Percentiles rank a stretch among this genome's conserved stretches.
Evolutionary conservation across 2,113 vertebrate species (phyloP).

Genomic region (Petrocephalus zakoni): DNA sequence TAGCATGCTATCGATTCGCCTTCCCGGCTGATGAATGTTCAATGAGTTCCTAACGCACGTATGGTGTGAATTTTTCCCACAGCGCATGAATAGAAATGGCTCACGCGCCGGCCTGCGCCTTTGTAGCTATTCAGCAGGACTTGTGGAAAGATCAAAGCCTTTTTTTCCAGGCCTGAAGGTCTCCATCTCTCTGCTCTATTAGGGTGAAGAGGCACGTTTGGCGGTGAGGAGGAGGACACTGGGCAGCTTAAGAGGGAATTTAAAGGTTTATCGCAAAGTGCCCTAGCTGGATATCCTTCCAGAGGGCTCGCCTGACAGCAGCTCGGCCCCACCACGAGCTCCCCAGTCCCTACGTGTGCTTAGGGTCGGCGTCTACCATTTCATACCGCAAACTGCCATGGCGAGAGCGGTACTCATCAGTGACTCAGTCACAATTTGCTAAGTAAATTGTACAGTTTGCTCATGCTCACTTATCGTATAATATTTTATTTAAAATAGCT

Average conservation of each 20-base stretch:
- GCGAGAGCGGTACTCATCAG: background rate
- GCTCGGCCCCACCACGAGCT: constrained; percentile 35
- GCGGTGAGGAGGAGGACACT: constrained; percentile 19
- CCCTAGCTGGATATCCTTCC: constrained; percentile 32
- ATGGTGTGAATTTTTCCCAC: background rate
- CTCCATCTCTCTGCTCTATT: constrained; percentile 23
- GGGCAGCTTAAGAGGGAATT: constrained; percentile 37
- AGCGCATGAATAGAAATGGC: background rate
- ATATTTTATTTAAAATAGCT: background rate
- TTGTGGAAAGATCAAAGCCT: constrained; percentile 18
- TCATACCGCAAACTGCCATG: background rate
- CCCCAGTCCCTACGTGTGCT: background rate
- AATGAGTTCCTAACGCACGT: background rate
- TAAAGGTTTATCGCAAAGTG: constrained; percentile 45
- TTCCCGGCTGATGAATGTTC: background rate
- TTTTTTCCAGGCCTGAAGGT: constrained; percentile 22
- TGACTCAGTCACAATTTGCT: background rate
- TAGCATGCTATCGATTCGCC: background rate
- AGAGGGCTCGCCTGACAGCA: constrained; percentile 39
- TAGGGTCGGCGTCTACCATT: background rate
- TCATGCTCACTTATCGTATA: background rate
- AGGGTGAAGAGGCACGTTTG: constrained; percentile 27
- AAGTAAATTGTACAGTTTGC: background rate
- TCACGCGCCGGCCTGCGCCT: background rate
- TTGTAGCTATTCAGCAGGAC: background rate